Conservation (phyloP, 2,888 invertebrate species). For the Athalia cordata region DNA sequence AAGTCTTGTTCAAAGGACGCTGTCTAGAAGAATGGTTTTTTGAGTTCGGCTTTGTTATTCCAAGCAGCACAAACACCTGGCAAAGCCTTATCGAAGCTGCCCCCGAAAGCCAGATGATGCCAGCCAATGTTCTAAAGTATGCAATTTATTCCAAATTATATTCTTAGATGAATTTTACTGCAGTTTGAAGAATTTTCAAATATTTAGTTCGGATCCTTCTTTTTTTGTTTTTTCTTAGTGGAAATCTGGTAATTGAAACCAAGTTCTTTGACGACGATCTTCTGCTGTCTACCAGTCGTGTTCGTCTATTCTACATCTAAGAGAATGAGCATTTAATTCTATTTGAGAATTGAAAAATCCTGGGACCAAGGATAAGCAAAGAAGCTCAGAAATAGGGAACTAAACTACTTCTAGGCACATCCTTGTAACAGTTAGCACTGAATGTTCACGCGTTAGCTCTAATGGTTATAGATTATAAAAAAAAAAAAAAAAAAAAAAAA, state of each 20-base stretch:
- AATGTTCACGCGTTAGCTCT: slow-evolving; percentile 10
- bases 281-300: slow-evolving; percentile 94
- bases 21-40: slow-evolving; percentile 99
- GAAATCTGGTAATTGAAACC: slow-evolving; percentile 97
- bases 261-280: slow-evolving; percentile 97
- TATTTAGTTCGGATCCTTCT: slow-evolving; percentile 11
- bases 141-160: neutral
- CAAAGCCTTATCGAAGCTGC: slow-evolving; percentile 99
- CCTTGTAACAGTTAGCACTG: slow-evolving; percentile 17
- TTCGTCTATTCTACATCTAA: slow-evolving; percentile 96
- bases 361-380: slow-evolving; percentile 45
- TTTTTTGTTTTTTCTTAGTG: slow-evolving; percentile 79
- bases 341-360: neutral
- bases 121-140: slow-evolving; percentile 97
- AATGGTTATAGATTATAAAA: neutral
- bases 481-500: slow-evolving; percentile 1
- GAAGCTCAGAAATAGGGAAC: slow-evolving; percentile 22
- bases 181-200: neutral
- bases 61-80: slow-evolving; percentile 99
- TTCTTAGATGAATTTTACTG: neutral
- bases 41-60: slow-evolving; percentile 99
- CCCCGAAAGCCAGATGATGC: slow-evolving; percentile 99
- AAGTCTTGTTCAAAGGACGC: slow-evolving; percentile 88
- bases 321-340: slow-evolving; percentile 30
- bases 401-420: neutral